Evolutionary conservation across 2,888 invertebrate genomes (phyloP), one percentile per base, ranked within the genome.

Genomic region (Scaptodrosophila latifasciaeformis): DNA sequence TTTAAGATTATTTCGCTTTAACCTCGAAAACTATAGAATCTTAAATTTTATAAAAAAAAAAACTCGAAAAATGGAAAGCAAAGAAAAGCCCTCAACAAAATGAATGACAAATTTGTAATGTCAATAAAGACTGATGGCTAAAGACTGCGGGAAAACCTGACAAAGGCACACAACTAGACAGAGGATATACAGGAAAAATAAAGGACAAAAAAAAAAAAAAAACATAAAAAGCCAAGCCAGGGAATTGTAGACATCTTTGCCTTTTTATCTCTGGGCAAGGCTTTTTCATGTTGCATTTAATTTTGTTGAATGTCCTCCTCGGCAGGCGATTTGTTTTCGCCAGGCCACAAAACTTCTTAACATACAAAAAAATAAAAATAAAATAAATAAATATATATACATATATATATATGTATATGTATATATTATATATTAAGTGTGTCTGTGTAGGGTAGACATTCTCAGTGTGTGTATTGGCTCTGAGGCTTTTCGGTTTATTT

Each of bases 91-190:
- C 9, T 29, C 12, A 30, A 58, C 37, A 56, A 68, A 67, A 48
- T 52, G 70, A 67, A 79, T 75, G 79, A 79, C 77, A 79, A 75
- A 75, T 79, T 75, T 37, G 76, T 72, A 79, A 79, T 75, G 79
- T 70, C 74, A 79, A 75, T 75, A 70, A 63, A 55, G 17, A 9
- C 6, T 9, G 15, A 7, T 37, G 13, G 7, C 24, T 24, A 24
- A 24, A 7, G 24, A 7, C 7, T 24, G 24, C 4, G 24, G 24
- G 24, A 24, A 24, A 24, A 5, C n/a, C n/a, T n/a, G n/a, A n/a
- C n/a, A n/a, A n/a, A n/a, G n/a, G n/a, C n/a, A n/a, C n/a, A n/a
- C n/a, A n/a, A n/a, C n/a, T n/a, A n/a, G n/a, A n/a, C n/a, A n/a
- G n/a, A n/a, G n/a, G n/a, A n/a, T n/a, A n/a, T n/a, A n/a, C n/a